A percentile compares a stretch with the other conserved stretches of the same genome.
Evolutionary conservation across 2,113 vertebrate genomes (phyloP).

Genomic region (Riparia riparia): DNA sequence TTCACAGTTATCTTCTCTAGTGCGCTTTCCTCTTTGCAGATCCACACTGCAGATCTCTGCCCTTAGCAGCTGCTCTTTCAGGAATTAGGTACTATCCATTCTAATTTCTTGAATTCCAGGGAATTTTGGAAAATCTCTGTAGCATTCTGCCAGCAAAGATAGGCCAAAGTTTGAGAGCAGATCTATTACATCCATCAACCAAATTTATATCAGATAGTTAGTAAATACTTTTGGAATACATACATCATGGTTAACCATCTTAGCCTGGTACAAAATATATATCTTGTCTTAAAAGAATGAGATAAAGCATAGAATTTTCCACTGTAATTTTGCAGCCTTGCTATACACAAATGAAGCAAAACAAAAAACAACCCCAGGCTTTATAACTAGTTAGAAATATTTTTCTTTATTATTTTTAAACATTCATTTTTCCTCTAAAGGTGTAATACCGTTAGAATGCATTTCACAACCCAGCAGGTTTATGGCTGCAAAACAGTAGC

Average conservation of each 20-base stretch:
- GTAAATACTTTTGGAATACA: not conserved
- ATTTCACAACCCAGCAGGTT: slow-evolving; percentile 27
- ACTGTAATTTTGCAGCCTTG: not conserved
- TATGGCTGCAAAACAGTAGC: not conserved
- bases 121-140: not conserved
- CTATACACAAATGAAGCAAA: not conserved
- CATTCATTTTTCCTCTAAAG: not conserved
- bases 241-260: not conserved
- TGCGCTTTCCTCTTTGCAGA: not conserved
- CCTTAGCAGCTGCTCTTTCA: not conserved
- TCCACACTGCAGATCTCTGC: not conserved
- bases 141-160: not conserved
- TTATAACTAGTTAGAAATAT: not conserved
- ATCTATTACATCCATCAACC: not conserved
- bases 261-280: not conserved
- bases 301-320: not conserved
- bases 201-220: not conserved
- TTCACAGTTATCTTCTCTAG: not conserved
- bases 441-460: not conserved
- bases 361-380: not conserved
- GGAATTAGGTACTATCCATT: not conserved
- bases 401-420: not conserved
- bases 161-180: not conserved
- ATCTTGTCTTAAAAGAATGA: not conserved
- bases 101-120: not conserved